These are phyloP conservation scores for Podocnemis expansa DNA, from an alignment of 2,113 vertebrate genomes.

Conservation along the genomic window DNA sequence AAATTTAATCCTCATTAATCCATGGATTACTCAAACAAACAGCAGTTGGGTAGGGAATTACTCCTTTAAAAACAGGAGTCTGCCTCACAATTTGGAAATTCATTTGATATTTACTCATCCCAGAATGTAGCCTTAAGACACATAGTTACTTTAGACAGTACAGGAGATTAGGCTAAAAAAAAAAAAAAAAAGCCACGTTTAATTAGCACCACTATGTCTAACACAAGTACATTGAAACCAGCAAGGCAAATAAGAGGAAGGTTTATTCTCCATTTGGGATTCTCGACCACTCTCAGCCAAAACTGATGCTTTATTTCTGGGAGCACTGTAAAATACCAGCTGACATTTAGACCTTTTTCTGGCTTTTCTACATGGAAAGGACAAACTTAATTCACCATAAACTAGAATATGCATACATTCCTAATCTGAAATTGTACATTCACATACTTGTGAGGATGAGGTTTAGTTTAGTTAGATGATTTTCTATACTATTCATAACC, in stretches of 20 bases:
- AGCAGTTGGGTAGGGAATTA: rapidly evolving
- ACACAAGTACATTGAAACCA: background rate
- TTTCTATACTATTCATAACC: background rate
- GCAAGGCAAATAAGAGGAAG: rapidly evolving
- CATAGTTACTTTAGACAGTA: background rate
- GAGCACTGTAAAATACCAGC: background rate
- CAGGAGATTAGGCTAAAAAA: background rate
- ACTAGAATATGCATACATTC: background rate
- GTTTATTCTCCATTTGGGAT: rapidly evolving
- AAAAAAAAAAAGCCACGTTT: background rate
- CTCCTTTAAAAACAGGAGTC: rapidly evolving
- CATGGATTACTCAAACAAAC: rapidly evolving
- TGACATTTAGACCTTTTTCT: background rate
- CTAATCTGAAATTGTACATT: background rate
- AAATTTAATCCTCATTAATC: rapidly evolving
- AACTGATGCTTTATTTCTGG: background rate
- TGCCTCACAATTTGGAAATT: rapidly evolving
- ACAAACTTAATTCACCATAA: background rate
- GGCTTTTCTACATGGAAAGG: background rate
- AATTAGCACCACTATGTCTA: rapidly evolving
- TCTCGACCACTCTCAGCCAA: background rate
- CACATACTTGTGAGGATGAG: background rate
- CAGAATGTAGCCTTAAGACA: background rate
- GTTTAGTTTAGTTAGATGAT: background rate
- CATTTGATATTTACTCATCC: background rate